Evolutionary conservation across 2,797 vertebrate species (phyloP).

Genomic region (Acanthurus tractus): DNA sequence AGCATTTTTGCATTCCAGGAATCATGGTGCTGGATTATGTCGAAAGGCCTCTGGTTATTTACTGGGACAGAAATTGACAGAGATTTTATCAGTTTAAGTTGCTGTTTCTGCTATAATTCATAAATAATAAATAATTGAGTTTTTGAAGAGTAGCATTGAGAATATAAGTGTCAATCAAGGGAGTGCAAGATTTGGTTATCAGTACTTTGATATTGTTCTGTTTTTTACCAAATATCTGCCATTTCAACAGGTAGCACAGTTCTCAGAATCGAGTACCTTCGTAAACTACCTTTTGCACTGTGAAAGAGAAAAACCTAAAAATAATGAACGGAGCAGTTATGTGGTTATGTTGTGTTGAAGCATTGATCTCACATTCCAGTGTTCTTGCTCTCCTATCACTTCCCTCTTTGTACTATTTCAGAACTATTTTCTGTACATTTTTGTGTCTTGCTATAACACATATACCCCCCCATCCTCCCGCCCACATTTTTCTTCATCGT

Average conservation of each 20-base stretch:
- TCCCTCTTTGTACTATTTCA: constrained; percentile 49
- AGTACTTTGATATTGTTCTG: background rate
- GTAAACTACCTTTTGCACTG: constrained; percentile 25
- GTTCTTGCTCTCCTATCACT: constrained; percentile 50
- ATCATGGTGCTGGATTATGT: constrained; percentile 36
- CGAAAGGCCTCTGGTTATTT: constrained; percentile 23
- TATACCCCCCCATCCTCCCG: constrained; percentile 18
- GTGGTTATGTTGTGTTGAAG: constrained; percentile 47
- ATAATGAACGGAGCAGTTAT: constrained; percentile 46
- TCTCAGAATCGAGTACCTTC: constrained; percentile 12
- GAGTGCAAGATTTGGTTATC: constrained; percentile 5
- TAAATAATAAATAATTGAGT: too few relatives aligned
- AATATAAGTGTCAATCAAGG: background rate
- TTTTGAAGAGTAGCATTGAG: background rate
- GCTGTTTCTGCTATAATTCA: background rate
- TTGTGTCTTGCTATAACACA: constrained; percentile 37
- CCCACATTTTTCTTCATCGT: constrained; percentile 54
- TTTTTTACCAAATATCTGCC: constrained; percentile 7
- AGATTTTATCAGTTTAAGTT: constrained; percentile 14
- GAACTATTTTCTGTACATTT: constrained; percentile 43
- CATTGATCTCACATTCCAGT: constrained; percentile 55
- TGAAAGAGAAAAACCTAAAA: constrained; percentile 50
- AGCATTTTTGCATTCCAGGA: constrained; percentile 42
- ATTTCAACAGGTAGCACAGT: constrained; percentile 34
- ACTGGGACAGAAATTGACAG: background rate